Percentiles rank a stretch among this genome's conserved stretches.
Conservation (phyloP, 2,888 invertebrate species). For the Platycnemis pennipes region DNA sequence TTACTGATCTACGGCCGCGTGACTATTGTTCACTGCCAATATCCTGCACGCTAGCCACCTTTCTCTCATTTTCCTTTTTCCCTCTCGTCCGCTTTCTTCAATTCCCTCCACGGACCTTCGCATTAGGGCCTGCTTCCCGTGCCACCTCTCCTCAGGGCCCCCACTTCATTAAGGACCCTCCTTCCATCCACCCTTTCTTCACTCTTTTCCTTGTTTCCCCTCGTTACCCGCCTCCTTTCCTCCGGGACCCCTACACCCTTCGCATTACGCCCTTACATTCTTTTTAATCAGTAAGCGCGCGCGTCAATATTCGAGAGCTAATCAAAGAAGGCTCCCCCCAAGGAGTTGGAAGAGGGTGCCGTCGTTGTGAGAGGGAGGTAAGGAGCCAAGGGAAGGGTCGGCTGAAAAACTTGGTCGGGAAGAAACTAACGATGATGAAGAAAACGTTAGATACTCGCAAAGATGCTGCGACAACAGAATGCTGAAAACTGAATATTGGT, state of each 20-base stretch:
- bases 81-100: not conserved
- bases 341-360: not conserved
- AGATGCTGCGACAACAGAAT: no score
- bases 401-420: not conserved
- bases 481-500: no score
- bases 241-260: not conserved
- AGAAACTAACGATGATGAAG: not conserved
- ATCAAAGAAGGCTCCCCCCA: not conserved
- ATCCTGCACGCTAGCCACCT: no score
- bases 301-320: not conserved
- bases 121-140: not conserved
- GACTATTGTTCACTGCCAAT: no score
- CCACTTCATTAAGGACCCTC: not conserved
- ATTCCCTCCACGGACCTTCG: not conserved
- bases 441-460: no score
- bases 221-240: not conserved
- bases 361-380: not conserved
- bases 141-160: not conserved
- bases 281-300: slow-evolving; percentile 38
- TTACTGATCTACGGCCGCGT: no score
- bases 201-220: not conserved
- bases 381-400: not conserved
- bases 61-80: not conserved
- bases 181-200: not conserved
- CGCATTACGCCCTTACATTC: not conserved